phyloP scores from a whole-genome alignment of 2,888 invertebrate genomes.

The Ichneumon xanthorius region DNA sequence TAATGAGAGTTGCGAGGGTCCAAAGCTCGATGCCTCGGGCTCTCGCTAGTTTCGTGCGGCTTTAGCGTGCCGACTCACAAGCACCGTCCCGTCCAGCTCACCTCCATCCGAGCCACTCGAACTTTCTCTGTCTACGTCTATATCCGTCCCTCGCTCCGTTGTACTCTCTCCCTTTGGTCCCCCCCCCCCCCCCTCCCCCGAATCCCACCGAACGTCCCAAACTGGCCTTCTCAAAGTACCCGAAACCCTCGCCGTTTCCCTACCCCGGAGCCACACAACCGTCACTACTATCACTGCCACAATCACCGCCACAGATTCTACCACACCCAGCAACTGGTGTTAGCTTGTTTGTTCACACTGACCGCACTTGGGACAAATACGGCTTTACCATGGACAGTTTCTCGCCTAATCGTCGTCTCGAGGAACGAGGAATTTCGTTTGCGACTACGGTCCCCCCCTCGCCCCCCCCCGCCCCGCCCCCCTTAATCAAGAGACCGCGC shows the following conservation, averaged over 20 bases:
- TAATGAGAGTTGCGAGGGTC: conserved; percentile 49
- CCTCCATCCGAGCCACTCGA: conserved; percentile 52
- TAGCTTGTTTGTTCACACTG: conserved; percentile 83
- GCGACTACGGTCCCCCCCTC: conserved; percentile 12
- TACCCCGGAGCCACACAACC: conserved; percentile 38
- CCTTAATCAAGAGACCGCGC: conserved; percentile 52
- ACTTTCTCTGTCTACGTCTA: conserved; percentile 67
- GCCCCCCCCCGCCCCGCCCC: background rate
- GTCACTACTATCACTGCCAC: conserved; percentile 40
- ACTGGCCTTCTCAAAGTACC: conserved; percentile 68
- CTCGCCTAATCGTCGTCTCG: conserved; percentile 51
- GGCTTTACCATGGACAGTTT: conserved; percentile 73
- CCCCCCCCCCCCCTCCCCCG: conserved; percentile 23
- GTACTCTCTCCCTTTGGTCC: conserved; percentile 21
- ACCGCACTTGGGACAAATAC: conserved; percentile 83
- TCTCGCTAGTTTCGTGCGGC: conserved; percentile 55
- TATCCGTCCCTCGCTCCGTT: conserved; percentile 63
- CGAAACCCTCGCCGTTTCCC: conserved; percentile 8
- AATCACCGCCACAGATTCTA: conserved; percentile 67
- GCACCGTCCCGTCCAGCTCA: conserved; percentile 44
- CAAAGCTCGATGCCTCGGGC: conserved; percentile 85
- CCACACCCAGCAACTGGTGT: conserved; percentile 82
- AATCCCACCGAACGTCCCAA: conserved; percentile 58
- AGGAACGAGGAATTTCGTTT: conserved; percentile 47
- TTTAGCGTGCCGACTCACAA: conserved; percentile 49